Percentiles rank a stretch among this genome's conserved stretches.
These are phyloP conservation scores for Sus cebifrons DNA, from an alignment of 2,797 vertebrate genomes.

Conservation along the genomic window DNA sequence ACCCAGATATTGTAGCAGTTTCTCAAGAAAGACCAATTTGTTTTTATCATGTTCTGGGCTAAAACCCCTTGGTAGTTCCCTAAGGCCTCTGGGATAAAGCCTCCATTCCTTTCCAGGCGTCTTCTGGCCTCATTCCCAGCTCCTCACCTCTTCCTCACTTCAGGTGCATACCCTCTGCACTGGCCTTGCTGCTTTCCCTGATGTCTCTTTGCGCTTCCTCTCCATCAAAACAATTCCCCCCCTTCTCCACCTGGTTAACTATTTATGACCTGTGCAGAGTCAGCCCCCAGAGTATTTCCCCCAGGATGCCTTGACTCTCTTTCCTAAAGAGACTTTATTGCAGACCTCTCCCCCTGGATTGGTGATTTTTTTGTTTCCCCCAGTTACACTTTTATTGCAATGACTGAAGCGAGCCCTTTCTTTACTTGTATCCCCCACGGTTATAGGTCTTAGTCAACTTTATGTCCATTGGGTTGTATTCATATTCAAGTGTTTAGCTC, in stretches of 20 bases:
- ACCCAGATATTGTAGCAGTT: neutral
- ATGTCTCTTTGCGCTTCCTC: neutral
- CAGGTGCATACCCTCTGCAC: rapidly evolving
- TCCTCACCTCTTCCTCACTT: neutral
- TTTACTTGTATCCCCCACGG: neutral
- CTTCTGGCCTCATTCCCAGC: rapidly evolving
- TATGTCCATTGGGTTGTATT: neutral
- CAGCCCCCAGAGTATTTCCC: neutral
- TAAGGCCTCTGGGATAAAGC: neutral
- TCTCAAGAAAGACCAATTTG: neutral
- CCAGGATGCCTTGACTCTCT: neutral
- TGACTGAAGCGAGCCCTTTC: neutral
- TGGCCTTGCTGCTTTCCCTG: neutral
- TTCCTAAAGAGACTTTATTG: neutral
- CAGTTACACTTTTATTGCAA: neutral
- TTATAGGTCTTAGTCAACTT: neutral
- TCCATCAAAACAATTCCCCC: neutral
- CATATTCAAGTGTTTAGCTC: neutral
- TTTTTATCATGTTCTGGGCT: neutral
- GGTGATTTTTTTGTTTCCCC: neutral
- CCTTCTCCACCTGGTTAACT: neutral
- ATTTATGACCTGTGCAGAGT: neutral
- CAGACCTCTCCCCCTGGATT: neutral
- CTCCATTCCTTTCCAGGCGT: neutral
- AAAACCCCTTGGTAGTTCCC: neutral